Percentiles rank a stretch among this genome's conserved stretches.
Conservation (phyloP, 2,888 invertebrate species). For the Eristalinus sepulchralis region DNA sequence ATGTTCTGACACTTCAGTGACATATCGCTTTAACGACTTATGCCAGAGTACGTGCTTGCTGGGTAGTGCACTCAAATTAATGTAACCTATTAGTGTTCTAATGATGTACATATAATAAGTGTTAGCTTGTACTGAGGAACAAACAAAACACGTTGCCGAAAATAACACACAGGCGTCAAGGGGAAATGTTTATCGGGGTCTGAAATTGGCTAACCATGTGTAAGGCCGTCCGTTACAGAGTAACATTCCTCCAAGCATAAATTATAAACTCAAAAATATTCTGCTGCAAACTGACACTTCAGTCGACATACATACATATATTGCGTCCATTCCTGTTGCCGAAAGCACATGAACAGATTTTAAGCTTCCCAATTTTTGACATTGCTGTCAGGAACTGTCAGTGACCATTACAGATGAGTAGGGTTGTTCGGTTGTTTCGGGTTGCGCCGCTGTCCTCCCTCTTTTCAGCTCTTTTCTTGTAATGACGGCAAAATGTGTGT, state of each 20-base stretch:
- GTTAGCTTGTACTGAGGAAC: background rate
- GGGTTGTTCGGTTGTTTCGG: slow-evolving; percentile 42
- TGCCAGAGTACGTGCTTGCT: background rate
- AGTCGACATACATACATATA: background rate
- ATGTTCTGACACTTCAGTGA: slow-evolving; percentile 29
- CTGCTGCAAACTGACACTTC: background rate
- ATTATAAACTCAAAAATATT: background rate
- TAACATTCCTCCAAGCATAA: background rate
- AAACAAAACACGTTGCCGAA: background rate
- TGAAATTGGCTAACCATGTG: background rate
- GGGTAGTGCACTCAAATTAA: background rate
- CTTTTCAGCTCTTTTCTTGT: background rate
- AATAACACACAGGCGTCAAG: background rate
- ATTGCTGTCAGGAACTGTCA: slow-evolving; percentile 48
- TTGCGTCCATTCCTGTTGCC: background rate
- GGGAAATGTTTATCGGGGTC: background rate
- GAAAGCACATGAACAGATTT: slow-evolving; percentile 32
- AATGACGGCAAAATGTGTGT: slow-evolving; percentile 4
- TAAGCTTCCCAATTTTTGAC: slow-evolving; percentile 43
- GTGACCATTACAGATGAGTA: slow-evolving; percentile 53
- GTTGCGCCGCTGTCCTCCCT: background rate
- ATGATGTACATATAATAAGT: background rate
- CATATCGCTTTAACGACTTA: slow-evolving; percentile 6
- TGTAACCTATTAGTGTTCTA: slow-evolving; percentile 5
- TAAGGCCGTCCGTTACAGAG: background rate